Base-by-base conservation (phyloP, 2,888 invertebrate genomes). In the Microctonus hyperodae region DNA sequence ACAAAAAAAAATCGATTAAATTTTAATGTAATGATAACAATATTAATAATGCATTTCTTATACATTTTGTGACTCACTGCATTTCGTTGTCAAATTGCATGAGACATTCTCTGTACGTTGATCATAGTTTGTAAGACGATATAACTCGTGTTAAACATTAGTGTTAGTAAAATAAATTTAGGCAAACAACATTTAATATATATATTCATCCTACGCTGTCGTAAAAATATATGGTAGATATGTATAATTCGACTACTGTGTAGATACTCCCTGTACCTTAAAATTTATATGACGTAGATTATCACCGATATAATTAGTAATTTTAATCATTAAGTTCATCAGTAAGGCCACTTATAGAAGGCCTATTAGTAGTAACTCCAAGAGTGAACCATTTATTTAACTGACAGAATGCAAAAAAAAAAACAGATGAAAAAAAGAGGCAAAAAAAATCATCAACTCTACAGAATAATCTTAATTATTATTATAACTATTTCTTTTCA, bases 221-320 rank as follows among this genome's bases (percentile, higher is more conserved):
- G 66, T 74, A 68, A 69, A 44, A n/a, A 44, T 16, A n/a, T n/a
- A 44, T 44, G 20, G 16, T 62, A 73, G 73, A 74, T 75, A 74
- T 35, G 10, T 37, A 37, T 48, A 67, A 69, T 67, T 56, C 65
- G 70, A 72, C 74, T 74, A 72, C 79, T 72, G 76, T 81, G 81
- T 81, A 81, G 81, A 81, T 81, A 81, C 80, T 79, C 80, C 78
- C 79, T 77, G 81, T 81, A 81, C 81, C 80, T 81, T 81, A 75
- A 79, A 78, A 79, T 81, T 80, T 80, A 74, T 81, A 81, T 79
- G 77, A 79, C 63, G 75, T 78, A 80, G 74, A 58, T 59, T 65
- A 77, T 76, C 68, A 73, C 71, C 64, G 61, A 65, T 71, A 72
- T 74, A 75, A 5, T 67, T 62, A 44, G 44, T 44, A 22, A 33